Evolutionary conservation across 2,888 invertebrate genomes (phyloP).

Genomic region (Scotopteryx bipunctaria): DNA sequence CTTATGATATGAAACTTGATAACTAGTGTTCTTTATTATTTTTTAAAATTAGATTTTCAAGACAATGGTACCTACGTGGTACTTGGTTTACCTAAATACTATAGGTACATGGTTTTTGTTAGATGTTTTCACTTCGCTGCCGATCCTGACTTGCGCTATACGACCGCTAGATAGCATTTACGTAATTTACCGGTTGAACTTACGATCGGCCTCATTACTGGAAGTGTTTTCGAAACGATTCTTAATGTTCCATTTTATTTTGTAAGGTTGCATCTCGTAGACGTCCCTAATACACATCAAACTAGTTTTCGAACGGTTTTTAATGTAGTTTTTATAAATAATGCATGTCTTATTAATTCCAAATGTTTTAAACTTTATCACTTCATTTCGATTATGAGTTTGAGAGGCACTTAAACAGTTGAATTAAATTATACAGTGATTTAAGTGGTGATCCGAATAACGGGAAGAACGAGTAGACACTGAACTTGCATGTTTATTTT

Average conservation of each 20-base stretch:
- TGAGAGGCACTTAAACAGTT: neutral
- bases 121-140: slow-evolving; percentile 12
- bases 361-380: neutral
- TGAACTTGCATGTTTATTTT: neutral
- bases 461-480: neutral
- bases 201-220: slow-evolving; percentile 69
- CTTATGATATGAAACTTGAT: no score
- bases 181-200: slow-evolving; percentile 68
- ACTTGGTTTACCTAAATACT: no score
- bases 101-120: no score
- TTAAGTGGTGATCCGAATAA: neutral
- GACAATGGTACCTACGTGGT: no score
- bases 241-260: slow-evolving; percentile 58
- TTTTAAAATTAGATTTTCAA: no score
- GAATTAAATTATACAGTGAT: neutral
- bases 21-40: no score
- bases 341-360: neutral
- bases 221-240: slow-evolving; percentile 69
- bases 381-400: slow-evolving; percentile 6
- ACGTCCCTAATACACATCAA: slow-evolving; percentile 17
- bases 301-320: slow-evolving; percentile 7
- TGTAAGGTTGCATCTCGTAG: slow-evolving; percentile 42
- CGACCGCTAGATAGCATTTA: slow-evolving; percentile 56
- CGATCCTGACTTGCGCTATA: slow-evolving; percentile 33
- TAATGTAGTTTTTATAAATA: neutral